A percentile compares a stretch with the other conserved stretches of the same genome.
Conservation (phyloP, 2,888 invertebrate genomes). For the Pyrrhopygopsis socrates region DNA sequence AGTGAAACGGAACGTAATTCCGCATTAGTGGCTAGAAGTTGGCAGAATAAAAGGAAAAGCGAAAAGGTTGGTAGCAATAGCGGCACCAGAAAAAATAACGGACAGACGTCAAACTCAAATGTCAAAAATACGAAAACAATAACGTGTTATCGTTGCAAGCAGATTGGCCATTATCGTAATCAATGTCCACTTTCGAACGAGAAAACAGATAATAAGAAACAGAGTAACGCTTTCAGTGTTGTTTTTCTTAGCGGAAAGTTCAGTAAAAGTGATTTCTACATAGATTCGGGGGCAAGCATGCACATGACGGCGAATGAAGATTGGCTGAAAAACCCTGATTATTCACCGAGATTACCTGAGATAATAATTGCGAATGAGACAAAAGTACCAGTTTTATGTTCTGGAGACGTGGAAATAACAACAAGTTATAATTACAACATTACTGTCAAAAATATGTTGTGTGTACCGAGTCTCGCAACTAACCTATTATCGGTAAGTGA, state of each 20-base stretch:
- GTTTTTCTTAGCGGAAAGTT: constrained; percentile 64
- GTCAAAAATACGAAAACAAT: constrained; percentile 28
- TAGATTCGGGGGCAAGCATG: constrained; percentile 75
- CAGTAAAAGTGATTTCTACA: constrained; percentile 75
- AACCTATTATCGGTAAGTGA: constrained; percentile 59
- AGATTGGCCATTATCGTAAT: constrained; percentile 40
- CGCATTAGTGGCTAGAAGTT: not conserved
- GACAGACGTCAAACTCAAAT: not conserved
- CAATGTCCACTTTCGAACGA: constrained; percentile 12
- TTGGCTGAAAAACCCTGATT: constrained; percentile 67
- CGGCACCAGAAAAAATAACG: constrained; percentile 2
- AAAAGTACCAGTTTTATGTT: constrained; percentile 70
- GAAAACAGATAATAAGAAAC: constrained; percentile 4
- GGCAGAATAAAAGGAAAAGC: not conserved
- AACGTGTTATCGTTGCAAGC: constrained; percentile 50
- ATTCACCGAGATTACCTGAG: constrained; percentile 47
- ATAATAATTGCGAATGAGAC: constrained; percentile 81
- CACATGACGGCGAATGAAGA: constrained; percentile 68
- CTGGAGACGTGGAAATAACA: constrained; percentile 11
- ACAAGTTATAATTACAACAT: constrained; percentile 45
- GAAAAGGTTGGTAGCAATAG: not conserved
- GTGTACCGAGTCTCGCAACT: constrained; percentile 71
- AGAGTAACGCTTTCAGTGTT: constrained; percentile 21
- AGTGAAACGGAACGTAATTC: not conserved
- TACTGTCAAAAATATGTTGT: too few species aligned